Conservation (phyloP, 2,888 invertebrate species). For the Morpho deidamia region DNA sequence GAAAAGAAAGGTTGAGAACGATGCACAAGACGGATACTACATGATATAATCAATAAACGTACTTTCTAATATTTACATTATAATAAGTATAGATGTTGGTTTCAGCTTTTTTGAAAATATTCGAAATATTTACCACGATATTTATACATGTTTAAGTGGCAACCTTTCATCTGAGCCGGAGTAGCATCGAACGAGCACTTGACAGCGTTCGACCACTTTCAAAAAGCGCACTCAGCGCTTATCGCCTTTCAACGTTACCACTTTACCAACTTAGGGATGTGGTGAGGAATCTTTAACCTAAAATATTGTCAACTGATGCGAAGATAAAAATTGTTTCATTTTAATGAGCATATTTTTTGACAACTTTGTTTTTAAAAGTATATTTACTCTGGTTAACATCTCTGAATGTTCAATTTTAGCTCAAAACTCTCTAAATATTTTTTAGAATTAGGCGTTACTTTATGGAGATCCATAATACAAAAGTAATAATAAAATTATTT, state of each 20-base stretch:
- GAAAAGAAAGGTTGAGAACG: too few species aligned
- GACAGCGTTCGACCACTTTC: conserved; percentile 53
- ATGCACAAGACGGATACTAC: too few species aligned
- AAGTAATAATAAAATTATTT: too few species aligned
- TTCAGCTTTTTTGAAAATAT: neutral
- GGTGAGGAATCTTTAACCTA: conserved; percentile 8
- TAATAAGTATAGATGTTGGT: too few species aligned
- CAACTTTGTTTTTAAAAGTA: too few species aligned
- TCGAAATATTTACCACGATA: conserved; percentile 8
- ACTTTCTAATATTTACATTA: too few species aligned
- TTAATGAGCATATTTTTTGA: too few species aligned
- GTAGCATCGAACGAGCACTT: conserved; percentile 38
- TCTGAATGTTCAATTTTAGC: neutral
- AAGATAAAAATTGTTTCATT: neutral
- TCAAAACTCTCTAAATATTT: too few species aligned
- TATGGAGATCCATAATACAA: too few species aligned
- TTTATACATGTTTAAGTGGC: conserved; percentile 31
- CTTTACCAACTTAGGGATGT: conserved; percentile 26
- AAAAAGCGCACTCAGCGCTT: conserved; percentile 58
- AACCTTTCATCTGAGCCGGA: conserved; percentile 28
- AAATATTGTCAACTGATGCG: conserved; percentile 7
- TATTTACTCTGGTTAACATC: neutral
- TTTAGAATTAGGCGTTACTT: too few species aligned
- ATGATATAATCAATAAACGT: too few species aligned
- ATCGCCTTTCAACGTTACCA: conserved; percentile 49